These are phyloP conservation scores for Astyanax mexicanus DNA, from an alignment of 2,797 vertebrate genomes.

Conservation along the genomic window DNA sequence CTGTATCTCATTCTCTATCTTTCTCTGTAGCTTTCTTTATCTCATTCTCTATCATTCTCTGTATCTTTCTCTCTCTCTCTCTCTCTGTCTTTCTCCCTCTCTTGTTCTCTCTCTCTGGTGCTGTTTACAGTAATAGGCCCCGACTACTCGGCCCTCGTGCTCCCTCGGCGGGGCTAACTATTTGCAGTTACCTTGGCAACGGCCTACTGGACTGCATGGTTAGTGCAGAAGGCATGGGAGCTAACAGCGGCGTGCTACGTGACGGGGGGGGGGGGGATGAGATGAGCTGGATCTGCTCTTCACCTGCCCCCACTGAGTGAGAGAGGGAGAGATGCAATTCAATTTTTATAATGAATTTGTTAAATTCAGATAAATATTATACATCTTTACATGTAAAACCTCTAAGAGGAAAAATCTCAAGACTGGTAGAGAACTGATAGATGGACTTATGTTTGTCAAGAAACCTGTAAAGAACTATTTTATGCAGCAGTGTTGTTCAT, in stretches of 20 bases:
- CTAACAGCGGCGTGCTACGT: conserved; percentile 67
- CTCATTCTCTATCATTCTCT: conserved; percentile 6
- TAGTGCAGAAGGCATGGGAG: conserved; percentile 66
- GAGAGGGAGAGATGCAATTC: neutral
- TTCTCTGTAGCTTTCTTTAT: conserved; percentile 4
- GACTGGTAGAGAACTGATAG: too few species aligned
- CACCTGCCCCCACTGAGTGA: conserved; percentile 66
- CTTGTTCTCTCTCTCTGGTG: conserved; percentile 22
- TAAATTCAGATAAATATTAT: too few species aligned
- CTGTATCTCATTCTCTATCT: too few species aligned
- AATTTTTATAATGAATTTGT: too few species aligned
- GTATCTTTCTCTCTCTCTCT: conserved; percentile 7
- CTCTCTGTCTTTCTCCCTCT: too few species aligned
- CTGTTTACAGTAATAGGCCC: conserved; percentile 52
- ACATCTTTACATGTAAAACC: too few species aligned
- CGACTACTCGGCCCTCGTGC: conserved; percentile 14
- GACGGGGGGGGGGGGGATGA: conserved; percentile 76
- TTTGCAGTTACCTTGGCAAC: conserved; percentile 66
- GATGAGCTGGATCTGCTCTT: conserved; percentile 74
- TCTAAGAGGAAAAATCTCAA: too few species aligned
- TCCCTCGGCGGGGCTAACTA: conserved; percentile 40
- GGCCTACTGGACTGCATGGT: conserved; percentile 59
- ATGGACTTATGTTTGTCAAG: too few species aligned
- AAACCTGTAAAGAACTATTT: too few species aligned
- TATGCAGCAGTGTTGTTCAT: too few species aligned